A percentile compares a stretch with the other conserved stretches of the same genome.
These are phyloP conservation scores for Recurvirostra avosetta DNA, from an alignment of 2,113 vertebrate genomes.

Conservation along the genomic window DNA sequence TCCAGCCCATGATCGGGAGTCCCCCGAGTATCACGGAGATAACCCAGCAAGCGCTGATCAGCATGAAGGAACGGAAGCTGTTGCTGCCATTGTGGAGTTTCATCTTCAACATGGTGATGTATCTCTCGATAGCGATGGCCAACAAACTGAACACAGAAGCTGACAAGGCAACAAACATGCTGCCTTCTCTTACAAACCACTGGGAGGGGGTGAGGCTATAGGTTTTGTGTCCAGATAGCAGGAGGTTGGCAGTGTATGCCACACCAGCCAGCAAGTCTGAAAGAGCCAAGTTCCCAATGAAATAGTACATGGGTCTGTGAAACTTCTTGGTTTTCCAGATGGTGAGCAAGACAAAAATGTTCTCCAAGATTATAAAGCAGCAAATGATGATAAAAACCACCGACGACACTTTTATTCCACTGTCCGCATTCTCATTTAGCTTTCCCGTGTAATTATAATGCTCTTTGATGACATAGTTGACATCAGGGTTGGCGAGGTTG, in stretches of 20 bases:
- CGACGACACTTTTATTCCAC: slow-evolving; percentile 82
- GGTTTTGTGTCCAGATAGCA: slow-evolving; percentile 93
- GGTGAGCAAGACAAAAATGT: slow-evolving; percentile 92
- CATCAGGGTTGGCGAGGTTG: slow-evolving; percentile 72
- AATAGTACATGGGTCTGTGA: slow-evolving; percentile 98
- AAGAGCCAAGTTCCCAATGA: slow-evolving; percentile 97
- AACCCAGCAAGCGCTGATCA: slow-evolving; percentile 94
- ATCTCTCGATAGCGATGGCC: slow-evolving; percentile 95
- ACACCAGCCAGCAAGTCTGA: slow-evolving; percentile 94
- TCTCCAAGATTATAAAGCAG: slow-evolving; percentile 96
- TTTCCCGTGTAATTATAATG: slow-evolving; percentile 99
- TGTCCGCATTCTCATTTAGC: slow-evolving; percentile 74
- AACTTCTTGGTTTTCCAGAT: slow-evolving; percentile 99
- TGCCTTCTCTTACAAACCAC: slow-evolving; percentile 96
- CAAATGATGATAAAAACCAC: slow-evolving; percentile 96
- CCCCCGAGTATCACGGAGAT: slow-evolving; percentile 87
- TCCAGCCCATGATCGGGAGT: slow-evolving; percentile 95
- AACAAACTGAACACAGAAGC: slow-evolving; percentile 96
- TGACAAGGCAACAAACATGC: slow-evolving; percentile 94
- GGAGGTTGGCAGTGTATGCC: slow-evolving; percentile 91
- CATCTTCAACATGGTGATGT: slow-evolving; percentile 98
- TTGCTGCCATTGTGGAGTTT: slow-evolving; percentile 93
- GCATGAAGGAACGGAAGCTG: slow-evolving; percentile 89
- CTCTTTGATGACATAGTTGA: slow-evolving; percentile 84
- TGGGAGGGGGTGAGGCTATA: slow-evolving; percentile 87